Evolutionary conservation across 2,888 invertebrate species (phyloP).

Genomic region (Volucella inanis): DNA sequence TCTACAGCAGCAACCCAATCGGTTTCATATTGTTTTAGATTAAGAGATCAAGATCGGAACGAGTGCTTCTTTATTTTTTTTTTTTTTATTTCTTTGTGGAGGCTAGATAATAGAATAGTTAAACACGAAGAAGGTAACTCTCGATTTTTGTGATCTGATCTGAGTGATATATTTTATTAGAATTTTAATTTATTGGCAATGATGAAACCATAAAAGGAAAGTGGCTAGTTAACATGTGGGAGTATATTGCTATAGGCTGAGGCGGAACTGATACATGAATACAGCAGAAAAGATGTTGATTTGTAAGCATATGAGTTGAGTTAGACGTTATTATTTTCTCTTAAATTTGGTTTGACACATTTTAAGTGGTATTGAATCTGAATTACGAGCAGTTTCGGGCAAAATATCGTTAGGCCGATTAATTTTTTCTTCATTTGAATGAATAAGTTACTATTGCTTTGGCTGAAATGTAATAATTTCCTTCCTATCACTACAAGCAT

Average conservation of each 20-base stretch:
- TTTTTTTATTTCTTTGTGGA: background rate
- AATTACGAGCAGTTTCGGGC: too few species aligned
- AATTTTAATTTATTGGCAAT: constrained; percentile 38
- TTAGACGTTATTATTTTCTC: too few species aligned
- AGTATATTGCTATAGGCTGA: background rate
- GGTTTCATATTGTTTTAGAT: constrained; percentile 34
- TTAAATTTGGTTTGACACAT: too few species aligned
- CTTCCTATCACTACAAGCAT: too few species aligned
- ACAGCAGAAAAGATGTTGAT: too few species aligned
- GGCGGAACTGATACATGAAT: background rate
- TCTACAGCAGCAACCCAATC: constrained; percentile 17
- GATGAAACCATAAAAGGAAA: constrained; percentile 27
- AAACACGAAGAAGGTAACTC: constrained; percentile 13
- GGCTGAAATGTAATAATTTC: too few species aligned
- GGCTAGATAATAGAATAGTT: constrained; percentile 4
- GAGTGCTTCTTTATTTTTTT: constrained; percentile 19
- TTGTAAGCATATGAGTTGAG: too few species aligned
- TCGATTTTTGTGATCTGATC: constrained; percentile 32
- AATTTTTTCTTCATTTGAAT: too few species aligned
- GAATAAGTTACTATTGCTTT: too few species aligned
- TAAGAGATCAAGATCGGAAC: constrained; percentile 39
- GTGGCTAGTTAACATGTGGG: background rate
- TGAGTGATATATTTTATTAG: constrained; percentile 45
- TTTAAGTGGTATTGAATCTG: too few species aligned
- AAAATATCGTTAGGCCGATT: too few species aligned